Evolutionary conservation across 2,888 invertebrate genomes (phyloP).

Genomic region (Chorisops tibialis): DNA sequence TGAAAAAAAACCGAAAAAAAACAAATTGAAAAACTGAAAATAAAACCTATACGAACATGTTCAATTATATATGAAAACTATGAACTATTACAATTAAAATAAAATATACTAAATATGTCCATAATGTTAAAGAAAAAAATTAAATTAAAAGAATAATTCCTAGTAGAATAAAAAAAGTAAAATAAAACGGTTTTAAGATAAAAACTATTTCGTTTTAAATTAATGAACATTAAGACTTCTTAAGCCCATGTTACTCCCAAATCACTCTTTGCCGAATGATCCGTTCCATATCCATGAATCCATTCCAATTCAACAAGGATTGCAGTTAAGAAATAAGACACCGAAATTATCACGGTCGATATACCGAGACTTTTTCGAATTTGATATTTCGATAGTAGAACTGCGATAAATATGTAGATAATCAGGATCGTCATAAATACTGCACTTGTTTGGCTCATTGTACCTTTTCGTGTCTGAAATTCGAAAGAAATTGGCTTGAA

Average conservation of each 20-base stretch:
- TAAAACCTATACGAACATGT: neutral
- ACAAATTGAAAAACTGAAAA: no score
- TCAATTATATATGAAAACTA: neutral
- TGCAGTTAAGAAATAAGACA: constrained; percentile 26
- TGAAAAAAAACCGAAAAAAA: neutral
- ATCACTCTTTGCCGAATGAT: constrained; percentile 25
- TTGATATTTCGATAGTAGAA: constrained; percentile 12
- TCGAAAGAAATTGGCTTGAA: neutral
- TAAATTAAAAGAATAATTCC: neutral
- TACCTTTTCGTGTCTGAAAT: constrained; percentile 9
- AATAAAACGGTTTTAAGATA: neutral
- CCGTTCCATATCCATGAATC: constrained; percentile 35
- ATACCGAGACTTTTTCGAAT: constrained; percentile 32
- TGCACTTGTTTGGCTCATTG: constrained; percentile 2
- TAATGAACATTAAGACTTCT: neutral
- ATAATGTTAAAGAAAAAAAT: constrained; percentile 1
- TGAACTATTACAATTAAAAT: neutral
- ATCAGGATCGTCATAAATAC: neutral
- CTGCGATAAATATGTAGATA: neutral
- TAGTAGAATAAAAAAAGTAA: constrained; percentile 7
- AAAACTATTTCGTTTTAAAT: neutral
- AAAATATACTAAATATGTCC: neutral
- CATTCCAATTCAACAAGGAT: constrained; percentile 32
- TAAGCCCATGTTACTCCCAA: neutral
- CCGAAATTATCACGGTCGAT: constrained; percentile 30